Base-by-base conservation (phyloP, 2,797 vertebrate genomes). In the Huso huso region DNA sequence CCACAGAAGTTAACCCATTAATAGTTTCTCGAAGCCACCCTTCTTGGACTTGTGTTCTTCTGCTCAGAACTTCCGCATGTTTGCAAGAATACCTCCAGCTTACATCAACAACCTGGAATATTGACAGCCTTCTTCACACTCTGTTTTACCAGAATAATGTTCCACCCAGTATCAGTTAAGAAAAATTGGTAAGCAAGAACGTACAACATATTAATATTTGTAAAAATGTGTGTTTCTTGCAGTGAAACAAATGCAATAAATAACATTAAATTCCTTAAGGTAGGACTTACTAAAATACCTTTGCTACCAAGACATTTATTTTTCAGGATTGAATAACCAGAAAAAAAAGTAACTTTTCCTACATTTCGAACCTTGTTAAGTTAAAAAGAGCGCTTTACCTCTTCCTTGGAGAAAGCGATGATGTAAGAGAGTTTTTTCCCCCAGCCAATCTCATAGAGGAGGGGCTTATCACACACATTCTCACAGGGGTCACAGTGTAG, bases 41-140 rank as follows among this genome's bases (percentile, higher is more conserved):
- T 85, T 99, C 97, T 59, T 89, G 87, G 69, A 95, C 84, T 6
- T 77, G 76, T 10, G 85, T 95, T 75, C 97, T 92, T 75, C 95
- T 92, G 0, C 88, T 79, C 52, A 95, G 82, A 11, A 99, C 88
- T 58, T 98, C 95, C 62, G 90, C 75, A 70, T 99, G 96, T 74
- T 93, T 95, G 83, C 92, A 95, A 75, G 95, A 99, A 76, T 99
- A 99, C 75, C 96, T 88, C 97, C 97, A 99, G 2, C 94, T 98
- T 64, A 99, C 95, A 76, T 99, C 97, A 59, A 98, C 92, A 75
- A 98, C 89, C 96, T 98, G 76, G 67, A 85, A 61, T 12, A 71
- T 37, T 37, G 37, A 37, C 37, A 37, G 4, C 37, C 37, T 37
- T 37, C 37, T 37, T 37, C 37, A 37, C 37, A 37, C 37, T 37